Conservation (phyloP, 2,888 invertebrate genomes). For the Omphaloscelis lunosa region DNA sequence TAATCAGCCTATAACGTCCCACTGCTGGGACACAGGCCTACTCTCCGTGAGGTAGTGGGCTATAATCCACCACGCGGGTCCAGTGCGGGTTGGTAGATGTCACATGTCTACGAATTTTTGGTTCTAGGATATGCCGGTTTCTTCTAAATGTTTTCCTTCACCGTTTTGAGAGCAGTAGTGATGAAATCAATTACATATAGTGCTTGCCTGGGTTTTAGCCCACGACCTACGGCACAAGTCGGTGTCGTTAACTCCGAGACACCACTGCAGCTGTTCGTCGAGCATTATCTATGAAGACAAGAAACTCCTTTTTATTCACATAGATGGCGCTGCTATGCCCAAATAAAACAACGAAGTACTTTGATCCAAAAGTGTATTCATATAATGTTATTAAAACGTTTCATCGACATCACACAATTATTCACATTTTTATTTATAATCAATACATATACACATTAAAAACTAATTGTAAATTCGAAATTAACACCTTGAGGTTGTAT, state of each 20-base stretch:
- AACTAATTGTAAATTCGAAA: slow-evolving; percentile 88
- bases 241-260: not conserved
- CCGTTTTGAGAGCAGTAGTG: not conserved
- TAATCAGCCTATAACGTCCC: not conserved
- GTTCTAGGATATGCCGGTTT: not conserved
- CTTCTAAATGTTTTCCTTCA: no score
- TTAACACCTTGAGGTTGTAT: slow-evolving; percentile 73
- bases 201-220: not conserved
- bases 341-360: slow-evolving; percentile 71
- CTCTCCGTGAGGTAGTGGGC: not conserved
- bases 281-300: not conserved
- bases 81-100: not conserved
- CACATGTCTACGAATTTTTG: not conserved
- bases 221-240: not conserved
- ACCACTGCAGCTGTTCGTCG: no score
- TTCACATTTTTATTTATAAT: slow-evolving; percentile 82
- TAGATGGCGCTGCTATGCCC: slow-evolving; percentile 21
- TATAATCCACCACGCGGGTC: not conserved
- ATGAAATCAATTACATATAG: not conserved
- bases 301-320: not conserved
- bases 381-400: slow-evolving; percentile 86
- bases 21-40: not conserved
- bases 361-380: slow-evolving; percentile 89
- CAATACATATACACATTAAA: slow-evolving; percentile 81
- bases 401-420: slow-evolving; percentile 88